These are phyloP conservation scores for Drosophila littoralis DNA, from an alignment of 1,140 invertebrate genomes.

Conservation along the genomic window DNA sequence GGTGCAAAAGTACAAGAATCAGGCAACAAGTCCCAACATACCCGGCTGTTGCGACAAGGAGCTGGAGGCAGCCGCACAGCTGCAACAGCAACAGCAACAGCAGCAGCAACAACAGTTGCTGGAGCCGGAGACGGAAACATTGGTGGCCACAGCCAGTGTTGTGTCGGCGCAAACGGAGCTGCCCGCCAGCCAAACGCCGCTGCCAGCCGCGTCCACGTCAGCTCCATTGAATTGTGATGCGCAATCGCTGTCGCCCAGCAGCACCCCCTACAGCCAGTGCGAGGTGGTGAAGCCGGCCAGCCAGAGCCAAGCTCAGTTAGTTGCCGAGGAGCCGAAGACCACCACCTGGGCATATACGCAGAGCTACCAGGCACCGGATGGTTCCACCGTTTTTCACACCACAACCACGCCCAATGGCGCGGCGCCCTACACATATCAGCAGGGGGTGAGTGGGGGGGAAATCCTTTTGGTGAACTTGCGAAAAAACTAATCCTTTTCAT, in stretches of 20 bases:
- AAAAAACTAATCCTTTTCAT: neutral
- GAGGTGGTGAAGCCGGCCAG: constrained; percentile 62
- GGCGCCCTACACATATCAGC: constrained; percentile 83
- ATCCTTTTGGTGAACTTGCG: neutral
- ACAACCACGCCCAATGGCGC: constrained; percentile 71
- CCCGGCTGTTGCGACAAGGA: constrained; percentile 71
- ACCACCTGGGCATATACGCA: constrained; percentile 81
- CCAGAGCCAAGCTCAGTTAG: constrained; percentile 57
- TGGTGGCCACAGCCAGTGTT: constrained; percentile 26
- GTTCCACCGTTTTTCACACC: constrained; percentile 81
- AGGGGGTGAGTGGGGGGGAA: constrained; percentile 63
- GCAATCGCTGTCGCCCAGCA: constrained; percentile 75
- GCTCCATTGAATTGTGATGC: constrained; percentile 62
- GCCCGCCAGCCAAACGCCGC: constrained; percentile 59
- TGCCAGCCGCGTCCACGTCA: constrained; percentile 43
- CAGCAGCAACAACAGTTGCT: constrained; percentile 28
- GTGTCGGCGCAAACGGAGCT: constrained; percentile 39
- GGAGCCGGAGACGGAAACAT: constrained; percentile 44
- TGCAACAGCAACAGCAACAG: constrained; percentile 5
- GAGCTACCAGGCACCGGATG: constrained; percentile 78
- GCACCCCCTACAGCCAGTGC: constrained; percentile 76
- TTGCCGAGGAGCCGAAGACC: constrained; percentile 72
- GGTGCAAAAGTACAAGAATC: constrained; percentile 83
- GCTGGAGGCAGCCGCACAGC: constrained; percentile 36
- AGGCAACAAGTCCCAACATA: constrained; percentile 84